Base-by-base conservation (phyloP, 2,888 invertebrate species). In the Drosophila peninsularis region DNA sequence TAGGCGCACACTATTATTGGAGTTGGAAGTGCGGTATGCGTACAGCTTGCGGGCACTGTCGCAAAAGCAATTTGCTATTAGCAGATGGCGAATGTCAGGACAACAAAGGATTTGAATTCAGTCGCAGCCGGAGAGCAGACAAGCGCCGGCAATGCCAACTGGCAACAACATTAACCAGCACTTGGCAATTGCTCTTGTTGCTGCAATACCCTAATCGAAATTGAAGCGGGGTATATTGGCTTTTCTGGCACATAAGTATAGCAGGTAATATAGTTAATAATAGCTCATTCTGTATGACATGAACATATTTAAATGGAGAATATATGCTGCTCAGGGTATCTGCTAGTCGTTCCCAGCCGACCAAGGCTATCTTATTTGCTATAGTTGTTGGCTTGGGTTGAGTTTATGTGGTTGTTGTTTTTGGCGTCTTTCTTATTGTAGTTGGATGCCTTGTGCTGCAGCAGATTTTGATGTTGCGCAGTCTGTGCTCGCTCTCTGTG, bases 91-190 rank as follows among this genome's bases (percentile, higher is more conserved):
- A 41, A 58, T 55, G 50, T 44, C 64, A 36, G 39, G 30, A 19
- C 50, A 77, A 60, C 78, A 71, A 71, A 69, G 63, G 66, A 60
- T 75, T 75, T 71, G 62, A 70, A 75, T 75, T 66, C 66, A 62
- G 49, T 71, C 66, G 42, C 63, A 62, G 42, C 21, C 41, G n/a
- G 24, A 24, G 52, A 24, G 44, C 36, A 21, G 36, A 52, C 30
- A 53, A 32, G 27, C 36, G 42, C 34, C n/a, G 42, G 41, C 55
- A 44, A 32, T 44, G 45, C 19, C 52, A 42, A 72, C 56, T 63
- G 57, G 41, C 68, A 58, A 62, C 73, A 73, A 68, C 74, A 68
- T 75, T 75, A 75, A 62, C 61, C 78, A 73, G 57, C 63, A 57
- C 49, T 77, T 72, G 60, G 21, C 36, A 21, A 39, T 58, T 52